Conservation (phyloP, 2,888 invertebrate species). For the Cerastis rubricosa region DNA sequence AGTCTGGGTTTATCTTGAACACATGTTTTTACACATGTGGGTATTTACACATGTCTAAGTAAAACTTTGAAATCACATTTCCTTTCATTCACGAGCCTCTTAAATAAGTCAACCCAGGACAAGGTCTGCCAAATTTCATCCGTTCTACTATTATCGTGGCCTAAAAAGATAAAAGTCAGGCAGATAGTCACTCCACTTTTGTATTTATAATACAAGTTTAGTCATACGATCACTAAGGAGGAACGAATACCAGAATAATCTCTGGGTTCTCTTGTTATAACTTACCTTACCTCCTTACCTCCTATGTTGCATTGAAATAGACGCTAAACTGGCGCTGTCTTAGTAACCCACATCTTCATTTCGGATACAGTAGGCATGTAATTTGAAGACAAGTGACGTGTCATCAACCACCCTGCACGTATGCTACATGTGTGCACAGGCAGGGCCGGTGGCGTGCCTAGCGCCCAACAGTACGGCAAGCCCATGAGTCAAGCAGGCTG, state of each 20-base stretch:
- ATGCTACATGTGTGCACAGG: background rate
- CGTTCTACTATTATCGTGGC: background rate
- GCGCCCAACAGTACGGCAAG: background rate
- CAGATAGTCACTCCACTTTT: background rate
- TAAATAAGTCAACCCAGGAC: background rate
- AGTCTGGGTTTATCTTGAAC: slow-evolving; percentile 4
- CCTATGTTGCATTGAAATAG: background rate
- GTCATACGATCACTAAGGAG: background rate
- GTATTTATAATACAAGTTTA: background rate
- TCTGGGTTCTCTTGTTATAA: background rate
- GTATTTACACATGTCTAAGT: background rate
- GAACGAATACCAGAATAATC: slow-evolving; percentile 1
- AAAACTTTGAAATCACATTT: background rate
- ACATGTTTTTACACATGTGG: slow-evolving; percentile 17
- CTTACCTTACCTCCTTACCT: slow-evolving; percentile 7
- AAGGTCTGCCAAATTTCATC: background rate
- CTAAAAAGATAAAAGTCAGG: background rate
- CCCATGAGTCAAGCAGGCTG: background rate
- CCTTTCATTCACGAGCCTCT: background rate
- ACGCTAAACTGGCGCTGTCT: background rate
- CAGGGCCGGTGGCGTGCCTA: background rate
- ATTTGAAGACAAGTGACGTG: background rate
- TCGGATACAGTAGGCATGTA: background rate
- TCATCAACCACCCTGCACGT: background rate
- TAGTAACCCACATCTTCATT: background rate